Conservation (phyloP, 2,797 vertebrate species). For the Gymnocypris eckloni region DNA sequence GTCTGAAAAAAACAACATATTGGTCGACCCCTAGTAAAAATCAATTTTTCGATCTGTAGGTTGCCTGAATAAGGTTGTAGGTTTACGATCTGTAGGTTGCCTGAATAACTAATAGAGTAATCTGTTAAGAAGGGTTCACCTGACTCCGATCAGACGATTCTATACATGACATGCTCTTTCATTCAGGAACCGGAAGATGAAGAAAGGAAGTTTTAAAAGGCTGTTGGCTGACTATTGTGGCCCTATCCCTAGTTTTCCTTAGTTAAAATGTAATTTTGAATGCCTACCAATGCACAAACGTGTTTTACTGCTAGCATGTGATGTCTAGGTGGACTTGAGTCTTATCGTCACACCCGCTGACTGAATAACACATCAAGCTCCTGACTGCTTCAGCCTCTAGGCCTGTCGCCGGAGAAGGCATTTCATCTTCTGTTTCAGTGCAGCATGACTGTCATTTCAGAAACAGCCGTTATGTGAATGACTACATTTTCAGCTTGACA, state of each 20-base stretch:
- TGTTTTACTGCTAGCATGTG: not conserved
- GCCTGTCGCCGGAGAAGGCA: constrained; percentile 2
- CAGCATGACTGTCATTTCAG: constrained; percentile 23
- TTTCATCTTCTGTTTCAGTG: constrained; percentile 12
- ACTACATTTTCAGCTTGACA: not conserved
- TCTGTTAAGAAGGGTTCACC: not conserved
- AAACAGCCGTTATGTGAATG: not conserved
- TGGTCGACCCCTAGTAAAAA: not conserved
- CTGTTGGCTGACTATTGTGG: not conserved
- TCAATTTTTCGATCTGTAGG: not conserved
- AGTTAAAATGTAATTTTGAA: not conserved
- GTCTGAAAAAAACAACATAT: no score
- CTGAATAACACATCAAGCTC: constrained; percentile 15
- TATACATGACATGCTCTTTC: not conserved
- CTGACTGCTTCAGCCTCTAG: not conserved
- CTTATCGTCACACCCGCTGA: not conserved
- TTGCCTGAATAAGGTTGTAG: not conserved
- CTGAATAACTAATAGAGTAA: not conserved
- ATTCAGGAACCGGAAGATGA: not conserved
- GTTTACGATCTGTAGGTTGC: not conserved
- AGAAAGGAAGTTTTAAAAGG: not conserved
- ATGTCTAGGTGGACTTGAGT: constrained; percentile 24
- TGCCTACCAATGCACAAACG: not conserved
- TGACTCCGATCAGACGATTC: not conserved
- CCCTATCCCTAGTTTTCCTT: not conserved